A percentile compares a stretch with the other conserved stretches of the same genome.
Evolutionary conservation across 1,140 invertebrate genomes (phyloP).

Genomic region (Leptopilina clavipes): DNA sequence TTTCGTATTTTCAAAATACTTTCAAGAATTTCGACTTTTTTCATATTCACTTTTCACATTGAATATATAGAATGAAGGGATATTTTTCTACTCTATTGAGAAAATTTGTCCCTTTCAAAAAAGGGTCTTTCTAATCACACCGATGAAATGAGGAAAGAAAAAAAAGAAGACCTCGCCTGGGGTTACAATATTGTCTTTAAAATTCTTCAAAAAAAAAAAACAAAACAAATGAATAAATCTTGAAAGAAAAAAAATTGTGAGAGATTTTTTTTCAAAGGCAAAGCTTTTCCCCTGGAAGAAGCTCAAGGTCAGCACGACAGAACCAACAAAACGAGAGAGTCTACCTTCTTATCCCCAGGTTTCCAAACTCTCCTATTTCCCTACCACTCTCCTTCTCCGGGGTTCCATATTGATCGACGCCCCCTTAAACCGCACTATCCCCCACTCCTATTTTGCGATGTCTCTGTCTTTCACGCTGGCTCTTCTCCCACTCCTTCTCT

Average conservation of each 20-base stretch:
- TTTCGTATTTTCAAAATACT: too few relatives aligned
- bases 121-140: neutral
- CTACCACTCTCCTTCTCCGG: slow-evolving; percentile 65
- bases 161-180: neutral
- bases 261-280: neutral
- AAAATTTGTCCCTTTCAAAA: too few relatives aligned
- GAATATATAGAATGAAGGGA: too few relatives aligned
- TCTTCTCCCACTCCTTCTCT: neutral
- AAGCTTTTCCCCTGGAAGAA: slow-evolving; percentile 49
- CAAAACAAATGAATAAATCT: neutral
- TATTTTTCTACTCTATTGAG: too few relatives aligned
- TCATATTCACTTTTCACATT: too few relatives aligned
- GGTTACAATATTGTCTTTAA: neutral
- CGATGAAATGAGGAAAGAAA: neutral
- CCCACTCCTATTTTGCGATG: slow-evolving; percentile 39
- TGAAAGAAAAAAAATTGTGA: neutral
- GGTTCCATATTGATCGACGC: slow-evolving; percentile 68
- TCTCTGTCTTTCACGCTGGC: neutral
- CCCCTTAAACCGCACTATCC: slow-evolving; percentile 44
- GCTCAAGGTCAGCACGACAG: slow-evolving; percentile 60
- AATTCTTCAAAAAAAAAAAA: neutral
- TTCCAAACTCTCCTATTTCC: slow-evolving; percentile 56
- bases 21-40: too few relatives aligned
- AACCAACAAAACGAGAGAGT: slow-evolving; percentile 26
- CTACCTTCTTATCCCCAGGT: slow-evolving; percentile 39